Evolutionary conservation across 2,113 vertebrate genomes (phyloP).

Genomic region (Microcebus tavaratra): DNA sequence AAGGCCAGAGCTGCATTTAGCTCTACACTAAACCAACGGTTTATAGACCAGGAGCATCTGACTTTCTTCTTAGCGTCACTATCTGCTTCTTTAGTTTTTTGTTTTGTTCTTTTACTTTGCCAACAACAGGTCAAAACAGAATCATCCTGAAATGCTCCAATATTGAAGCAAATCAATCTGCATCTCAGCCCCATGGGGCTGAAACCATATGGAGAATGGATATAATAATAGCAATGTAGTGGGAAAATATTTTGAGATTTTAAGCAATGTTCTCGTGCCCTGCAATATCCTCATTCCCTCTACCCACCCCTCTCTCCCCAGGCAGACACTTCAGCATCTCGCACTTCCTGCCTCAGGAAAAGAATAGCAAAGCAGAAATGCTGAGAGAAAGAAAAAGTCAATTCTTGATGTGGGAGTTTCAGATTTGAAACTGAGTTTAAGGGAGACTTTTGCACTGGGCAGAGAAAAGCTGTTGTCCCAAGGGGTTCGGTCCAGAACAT

Average conservation of each 20-base stretch:
- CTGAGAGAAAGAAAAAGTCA: conserved; percentile 36
- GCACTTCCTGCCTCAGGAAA: conserved; percentile 25
- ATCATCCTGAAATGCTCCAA: conserved; percentile 51
- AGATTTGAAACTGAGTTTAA: conserved; percentile 37
- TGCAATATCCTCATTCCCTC: not conserved
- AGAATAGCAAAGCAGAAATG: not conserved
- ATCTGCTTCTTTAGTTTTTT: not conserved
- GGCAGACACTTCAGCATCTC: conserved; percentile 16
- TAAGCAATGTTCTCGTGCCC: not conserved
- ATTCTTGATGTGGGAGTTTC: conserved; percentile 40
- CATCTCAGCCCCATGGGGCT: conserved; percentile 25
- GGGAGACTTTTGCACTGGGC: not conserved
- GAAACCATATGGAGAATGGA: not conserved
- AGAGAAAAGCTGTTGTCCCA: not conserved
- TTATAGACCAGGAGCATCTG: conserved; percentile 8
- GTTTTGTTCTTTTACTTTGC: not conserved
- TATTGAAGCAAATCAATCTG: conserved; percentile 65
- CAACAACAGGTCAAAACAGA: conserved; percentile 66
- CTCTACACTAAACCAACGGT: not conserved
- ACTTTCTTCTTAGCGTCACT: conserved; percentile 14
- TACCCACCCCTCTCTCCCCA: not conserved
- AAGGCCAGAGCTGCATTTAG: conserved; percentile 48
- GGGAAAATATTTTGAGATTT: conserved; percentile 57
- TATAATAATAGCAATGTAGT: conserved; percentile 29
- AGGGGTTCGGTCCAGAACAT: not conserved